Percentiles rank a stretch among this genome's conserved stretches.
These are phyloP conservation scores for Euthynnus affinis DNA, from an alignment of 2,797 vertebrate genomes.

Conservation along the genomic window DNA sequence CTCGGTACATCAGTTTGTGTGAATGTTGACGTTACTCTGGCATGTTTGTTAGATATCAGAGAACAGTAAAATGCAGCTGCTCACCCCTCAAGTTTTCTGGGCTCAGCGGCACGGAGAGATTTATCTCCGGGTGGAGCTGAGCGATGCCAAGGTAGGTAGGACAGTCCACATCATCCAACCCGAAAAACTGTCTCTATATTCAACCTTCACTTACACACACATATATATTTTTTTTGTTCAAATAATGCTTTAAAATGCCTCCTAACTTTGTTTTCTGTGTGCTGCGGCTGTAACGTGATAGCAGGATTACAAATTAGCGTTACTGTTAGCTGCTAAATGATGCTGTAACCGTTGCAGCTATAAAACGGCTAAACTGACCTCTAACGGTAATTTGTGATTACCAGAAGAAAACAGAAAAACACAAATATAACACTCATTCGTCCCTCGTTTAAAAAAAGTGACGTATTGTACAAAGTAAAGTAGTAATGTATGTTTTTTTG, in stretches of 20 bases:
- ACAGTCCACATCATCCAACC: neutral
- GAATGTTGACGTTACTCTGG: neutral
- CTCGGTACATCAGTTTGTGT: neutral
- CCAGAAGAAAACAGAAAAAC: neutral
- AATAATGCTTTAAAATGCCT: neutral
- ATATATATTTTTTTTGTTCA: too few species aligned
- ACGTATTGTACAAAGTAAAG: neutral
- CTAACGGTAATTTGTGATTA: neutral
- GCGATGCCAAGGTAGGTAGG: slow-evolving; percentile 93
- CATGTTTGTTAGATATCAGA: neutral
- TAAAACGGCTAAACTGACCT: neutral
- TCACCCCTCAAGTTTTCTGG: slow-evolving; percentile 96
- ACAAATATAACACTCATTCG: neutral
- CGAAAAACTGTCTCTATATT: neutral
- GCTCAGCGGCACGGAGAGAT: slow-evolving; percentile 95
- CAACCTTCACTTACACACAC: neutral
- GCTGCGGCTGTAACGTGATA: accelerated
- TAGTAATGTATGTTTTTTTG: neutral
- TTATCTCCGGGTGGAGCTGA: slow-evolving; percentile 94
- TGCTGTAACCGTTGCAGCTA: neutral
- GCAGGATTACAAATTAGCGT: neutral
- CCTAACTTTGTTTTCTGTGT: neutral
- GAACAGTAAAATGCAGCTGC: slow-evolving; percentile 74
- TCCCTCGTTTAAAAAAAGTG: neutral
- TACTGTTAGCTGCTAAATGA: slow-evolving; percentile 33